Evolutionary conservation across 2,113 vertebrate species (phyloP).

Genomic region (Peucedramus taeniatus): DNA sequence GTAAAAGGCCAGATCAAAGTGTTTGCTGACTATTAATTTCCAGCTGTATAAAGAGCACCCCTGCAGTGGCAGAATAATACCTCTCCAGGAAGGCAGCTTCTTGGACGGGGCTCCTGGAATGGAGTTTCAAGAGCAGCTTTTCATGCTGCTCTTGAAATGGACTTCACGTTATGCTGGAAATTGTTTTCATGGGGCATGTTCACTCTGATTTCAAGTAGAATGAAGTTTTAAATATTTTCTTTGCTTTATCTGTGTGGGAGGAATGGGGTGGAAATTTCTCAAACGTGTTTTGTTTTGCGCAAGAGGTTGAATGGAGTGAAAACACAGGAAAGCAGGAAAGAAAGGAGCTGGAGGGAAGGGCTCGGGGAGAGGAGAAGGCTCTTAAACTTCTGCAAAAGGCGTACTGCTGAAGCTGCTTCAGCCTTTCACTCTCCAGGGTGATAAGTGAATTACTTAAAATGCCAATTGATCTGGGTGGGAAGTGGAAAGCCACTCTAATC

Average conservation of each 20-base stretch:
- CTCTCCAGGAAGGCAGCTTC: not conserved
- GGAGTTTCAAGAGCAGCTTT: not conserved
- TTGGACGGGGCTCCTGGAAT: not conserved
- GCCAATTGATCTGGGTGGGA: slow-evolving; percentile 56
- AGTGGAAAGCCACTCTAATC: slow-evolving; percentile 67
- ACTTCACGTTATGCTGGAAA: not conserved
- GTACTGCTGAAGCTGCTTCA: not conserved
- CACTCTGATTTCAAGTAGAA: not conserved
- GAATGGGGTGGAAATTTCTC: not conserved
- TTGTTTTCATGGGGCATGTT: not conserved
- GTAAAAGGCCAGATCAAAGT: not conserved
- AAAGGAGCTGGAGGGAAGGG: not conserved
- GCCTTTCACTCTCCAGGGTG: not conserved
- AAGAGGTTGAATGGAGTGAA: not conserved
- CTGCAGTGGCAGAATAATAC: not conserved
- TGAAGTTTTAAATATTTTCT: not conserved
- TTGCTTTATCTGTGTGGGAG: not conserved
- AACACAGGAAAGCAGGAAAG: not conserved
- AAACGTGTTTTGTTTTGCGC: not conserved
- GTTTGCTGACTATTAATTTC: not conserved
- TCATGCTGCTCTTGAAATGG: not conserved
- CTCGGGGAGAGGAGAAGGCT: not conserved
- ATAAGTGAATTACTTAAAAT: slow-evolving; percentile 30
- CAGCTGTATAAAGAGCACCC: not conserved
- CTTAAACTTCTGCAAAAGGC: not conserved